phyloP scores from a whole-genome alignment of 2,797 vertebrate species.

The Chrysocyon brachyurus region DNA sequence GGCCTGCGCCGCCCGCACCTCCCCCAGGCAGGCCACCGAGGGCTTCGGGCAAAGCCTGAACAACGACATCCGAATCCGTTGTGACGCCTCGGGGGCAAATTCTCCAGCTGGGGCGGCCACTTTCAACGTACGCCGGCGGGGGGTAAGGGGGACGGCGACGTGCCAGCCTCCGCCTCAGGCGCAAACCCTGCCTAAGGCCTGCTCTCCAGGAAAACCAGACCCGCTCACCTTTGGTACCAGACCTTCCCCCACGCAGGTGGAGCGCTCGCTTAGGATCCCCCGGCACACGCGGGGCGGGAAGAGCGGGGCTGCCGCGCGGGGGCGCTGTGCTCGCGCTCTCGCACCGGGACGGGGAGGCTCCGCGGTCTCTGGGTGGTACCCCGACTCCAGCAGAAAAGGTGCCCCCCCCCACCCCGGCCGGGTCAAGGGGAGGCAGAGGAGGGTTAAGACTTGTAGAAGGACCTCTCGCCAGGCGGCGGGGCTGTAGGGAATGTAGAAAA shows the following conservation, averaged over 20 bases:
- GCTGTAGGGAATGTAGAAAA: not conserved
- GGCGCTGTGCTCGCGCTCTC: not conserved
- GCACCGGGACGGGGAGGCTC: accelerated
- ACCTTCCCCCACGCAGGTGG: not conserved
- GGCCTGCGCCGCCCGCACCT: not conserved
- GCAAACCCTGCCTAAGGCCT: not conserved
- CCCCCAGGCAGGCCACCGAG: not conserved
- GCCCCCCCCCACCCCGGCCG: accelerated
- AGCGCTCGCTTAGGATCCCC: not conserved
- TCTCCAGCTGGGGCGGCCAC: not conserved
- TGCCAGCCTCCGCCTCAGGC: not conserved
- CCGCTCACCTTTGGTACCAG: not conserved
- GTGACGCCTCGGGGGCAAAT: not conserved
- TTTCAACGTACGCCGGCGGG: not conserved
- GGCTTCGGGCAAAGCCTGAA: conserved; percentile 11
- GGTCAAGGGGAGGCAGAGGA: not conserved
- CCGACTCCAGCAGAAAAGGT: not conserved
- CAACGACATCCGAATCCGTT: not conserved
- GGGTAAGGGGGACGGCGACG: no score
- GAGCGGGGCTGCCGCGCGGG: not conserved
- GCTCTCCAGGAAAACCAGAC: not conserved
- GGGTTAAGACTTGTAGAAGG: no score
- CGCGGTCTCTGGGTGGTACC: accelerated
- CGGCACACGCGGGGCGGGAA: not conserved
- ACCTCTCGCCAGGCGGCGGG: not conserved